A percentile compares a stretch with the other conserved stretches of the same genome.
These are phyloP conservation scores for Ochotona princeps DNA, from an alignment of 2,113 vertebrate species.

Conservation along the genomic window DNA sequence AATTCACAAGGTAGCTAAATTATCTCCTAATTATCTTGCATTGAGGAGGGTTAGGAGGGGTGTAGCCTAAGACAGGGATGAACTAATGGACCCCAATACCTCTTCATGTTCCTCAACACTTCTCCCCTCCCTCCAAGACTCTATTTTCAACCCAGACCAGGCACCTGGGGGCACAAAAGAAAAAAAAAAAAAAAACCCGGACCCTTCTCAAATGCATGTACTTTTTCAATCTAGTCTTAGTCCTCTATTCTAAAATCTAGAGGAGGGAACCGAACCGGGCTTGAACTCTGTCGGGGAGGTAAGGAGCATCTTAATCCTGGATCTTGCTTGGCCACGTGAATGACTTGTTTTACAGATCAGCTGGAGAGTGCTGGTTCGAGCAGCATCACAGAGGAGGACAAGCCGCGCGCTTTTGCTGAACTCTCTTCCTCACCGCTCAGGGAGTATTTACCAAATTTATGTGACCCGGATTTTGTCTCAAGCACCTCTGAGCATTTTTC, in stretches of 20 bases:
- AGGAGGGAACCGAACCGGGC: not conserved
- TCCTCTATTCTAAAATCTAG: not conserved
- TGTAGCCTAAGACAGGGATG: constrained; percentile 74
- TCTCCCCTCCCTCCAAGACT: not conserved
- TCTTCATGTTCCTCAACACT: constrained; percentile 38
- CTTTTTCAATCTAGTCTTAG: not conserved
- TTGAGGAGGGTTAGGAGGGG: constrained; percentile 60
- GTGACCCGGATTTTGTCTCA: not conserved
- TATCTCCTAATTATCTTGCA: constrained; percentile 85
- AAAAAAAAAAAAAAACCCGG: not conserved
- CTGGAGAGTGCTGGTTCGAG: not conserved
- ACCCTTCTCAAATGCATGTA: not conserved
- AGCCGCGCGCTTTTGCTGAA: not conserved
- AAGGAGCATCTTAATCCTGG: not conserved
- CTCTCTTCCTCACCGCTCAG: not conserved
- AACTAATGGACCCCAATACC: constrained; percentile 63
- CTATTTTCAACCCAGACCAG: constrained; percentile 27
- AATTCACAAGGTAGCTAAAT: constrained; percentile 84
- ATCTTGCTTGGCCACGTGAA: not conserved
- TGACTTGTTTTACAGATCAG: constrained; percentile 11
- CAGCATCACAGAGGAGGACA: not conserved
- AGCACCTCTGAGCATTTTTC: not conserved
- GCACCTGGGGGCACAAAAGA: not conserved
- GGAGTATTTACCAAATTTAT: not conserved
- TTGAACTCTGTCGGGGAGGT: not conserved